Evolutionary conservation across 2,888 invertebrate genomes (phyloP), one percentile per base, ranked within the genome.

Genomic region (Drosophila percnosoma): DNA sequence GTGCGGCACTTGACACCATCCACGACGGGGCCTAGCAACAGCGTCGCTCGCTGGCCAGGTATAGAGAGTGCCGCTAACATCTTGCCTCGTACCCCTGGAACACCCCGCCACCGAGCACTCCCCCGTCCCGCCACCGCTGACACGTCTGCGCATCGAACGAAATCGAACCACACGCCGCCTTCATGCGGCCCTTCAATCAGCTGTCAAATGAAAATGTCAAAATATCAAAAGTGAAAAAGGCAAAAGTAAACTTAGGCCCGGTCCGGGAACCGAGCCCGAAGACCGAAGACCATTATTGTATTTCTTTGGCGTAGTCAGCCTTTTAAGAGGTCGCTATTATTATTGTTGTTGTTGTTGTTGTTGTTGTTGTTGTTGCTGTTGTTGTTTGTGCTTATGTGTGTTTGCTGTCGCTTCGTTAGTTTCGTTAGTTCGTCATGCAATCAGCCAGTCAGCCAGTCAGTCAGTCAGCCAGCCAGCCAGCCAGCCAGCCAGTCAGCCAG

Each of bases 131-230:
- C 13, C 5, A 2, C 13, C 38, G n/a, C 11, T 33, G 27, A 49
- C 38, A 36, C 42, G n/a, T 38, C 54, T 21, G 66, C 68, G 66
- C 86, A 81, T 87, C 82, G 82, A 89, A 75, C 85, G 73, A 70
- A 89, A 89, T 84, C 82, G 83, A 89, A 82, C 72, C 85, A 67
- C 69, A 79, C 69, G 54, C n/a, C 31, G 48, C 68, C 68, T 66
- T 64, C 78, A 65, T 73, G 78, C 61, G 83, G 84, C 89, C 87
- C 87, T 90, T 87, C 90, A 90, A 90, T 90, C 87, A 87, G 89
- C 90, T 87, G 87, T 87, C 87, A 87, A 90, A 90, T 87, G 90
- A 90, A 87, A 87, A 87, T 90, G 87, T 87, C 87, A 87, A 90
- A 87, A 87, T 87, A 87, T 89, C 87, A 87, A 87, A 90, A 87